Conservation (phyloP, 2,797 vertebrate species). For the Oophaga sylvatica region DNA sequence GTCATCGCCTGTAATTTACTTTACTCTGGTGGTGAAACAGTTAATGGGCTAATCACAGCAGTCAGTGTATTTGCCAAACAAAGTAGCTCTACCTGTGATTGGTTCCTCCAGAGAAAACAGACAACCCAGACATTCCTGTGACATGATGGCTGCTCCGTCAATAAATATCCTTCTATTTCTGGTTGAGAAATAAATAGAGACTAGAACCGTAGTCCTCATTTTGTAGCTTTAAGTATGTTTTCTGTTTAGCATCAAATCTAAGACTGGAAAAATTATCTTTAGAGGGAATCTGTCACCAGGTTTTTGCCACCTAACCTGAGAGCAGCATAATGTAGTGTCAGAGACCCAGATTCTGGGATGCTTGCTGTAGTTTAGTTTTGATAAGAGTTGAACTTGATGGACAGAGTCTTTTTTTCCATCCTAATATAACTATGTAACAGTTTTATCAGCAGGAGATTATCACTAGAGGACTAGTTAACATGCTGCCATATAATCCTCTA, state of each 20-base stretch:
- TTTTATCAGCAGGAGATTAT: too few species aligned
- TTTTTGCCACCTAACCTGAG: too few species aligned
- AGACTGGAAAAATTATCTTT: neutral
- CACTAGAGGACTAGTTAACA: too few species aligned
- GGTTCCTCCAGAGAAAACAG: neutral
- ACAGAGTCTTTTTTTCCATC: too few species aligned
- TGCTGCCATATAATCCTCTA: too few species aligned
- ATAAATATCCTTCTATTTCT: constrained; percentile 12
- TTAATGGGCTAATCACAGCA: neutral
- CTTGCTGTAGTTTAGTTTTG: too few species aligned
- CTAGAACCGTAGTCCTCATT: neutral
- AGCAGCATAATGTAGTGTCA: too few species aligned
- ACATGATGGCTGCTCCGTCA: neutral
- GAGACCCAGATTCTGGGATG: too few species aligned
- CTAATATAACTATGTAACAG: too few species aligned
- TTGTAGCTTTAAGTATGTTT: neutral
- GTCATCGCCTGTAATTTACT: neutral
- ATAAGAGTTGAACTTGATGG: too few species aligned
- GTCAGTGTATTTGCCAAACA: constrained; percentile 44
- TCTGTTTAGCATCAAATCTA: neutral
- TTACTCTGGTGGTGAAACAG: neutral
- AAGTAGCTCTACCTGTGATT: constrained; percentile 40
- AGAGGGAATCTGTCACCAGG: neutral
- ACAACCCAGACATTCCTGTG: neutral
- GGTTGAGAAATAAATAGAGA: neutral